phyloP scores from a whole-genome alignment of 2,113 vertebrate genomes.

The Balaenoptera acutorostrata region DNA sequence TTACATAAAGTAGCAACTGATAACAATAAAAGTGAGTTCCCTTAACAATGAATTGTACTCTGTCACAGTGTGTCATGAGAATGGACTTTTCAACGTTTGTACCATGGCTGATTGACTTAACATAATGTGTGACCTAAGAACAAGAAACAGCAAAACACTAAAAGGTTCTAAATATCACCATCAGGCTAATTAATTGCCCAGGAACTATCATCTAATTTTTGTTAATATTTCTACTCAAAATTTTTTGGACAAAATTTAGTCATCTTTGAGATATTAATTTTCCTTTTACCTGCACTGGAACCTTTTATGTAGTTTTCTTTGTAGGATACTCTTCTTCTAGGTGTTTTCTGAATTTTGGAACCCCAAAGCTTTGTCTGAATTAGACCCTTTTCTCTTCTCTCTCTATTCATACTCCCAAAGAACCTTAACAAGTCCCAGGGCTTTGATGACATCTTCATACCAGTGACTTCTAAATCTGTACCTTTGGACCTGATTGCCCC shows the following conservation, averaged over 20 bases:
- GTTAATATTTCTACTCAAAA: not conserved
- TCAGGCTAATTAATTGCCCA: not conserved
- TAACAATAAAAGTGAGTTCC: not conserved
- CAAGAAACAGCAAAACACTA: not conserved
- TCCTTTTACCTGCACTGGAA: not conserved
- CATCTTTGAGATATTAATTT: not conserved
- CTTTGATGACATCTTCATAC: not conserved
- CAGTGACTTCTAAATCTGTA: not conserved
- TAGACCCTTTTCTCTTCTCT: not conserved
- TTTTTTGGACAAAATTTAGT: not conserved
- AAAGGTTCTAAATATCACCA: not conserved
- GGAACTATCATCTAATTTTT: not conserved
- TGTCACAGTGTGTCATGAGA: not conserved
- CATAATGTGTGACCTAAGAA: not conserved
- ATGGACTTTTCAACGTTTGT: not conserved
- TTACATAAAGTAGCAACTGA: not conserved
- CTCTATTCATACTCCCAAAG: not conserved
- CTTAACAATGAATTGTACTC: not conserved
- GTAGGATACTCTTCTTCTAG: not conserved
- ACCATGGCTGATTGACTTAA: not conserved
- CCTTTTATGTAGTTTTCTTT: not conserved
- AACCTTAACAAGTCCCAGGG: not conserved
- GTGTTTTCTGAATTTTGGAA: not conserved
- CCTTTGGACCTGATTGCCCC: not conserved
- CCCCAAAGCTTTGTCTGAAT: not conserved